Evolutionary conservation across 2,888 invertebrate genomes (phyloP).

Genomic region (Spilosoma lubricipeda): DNA sequence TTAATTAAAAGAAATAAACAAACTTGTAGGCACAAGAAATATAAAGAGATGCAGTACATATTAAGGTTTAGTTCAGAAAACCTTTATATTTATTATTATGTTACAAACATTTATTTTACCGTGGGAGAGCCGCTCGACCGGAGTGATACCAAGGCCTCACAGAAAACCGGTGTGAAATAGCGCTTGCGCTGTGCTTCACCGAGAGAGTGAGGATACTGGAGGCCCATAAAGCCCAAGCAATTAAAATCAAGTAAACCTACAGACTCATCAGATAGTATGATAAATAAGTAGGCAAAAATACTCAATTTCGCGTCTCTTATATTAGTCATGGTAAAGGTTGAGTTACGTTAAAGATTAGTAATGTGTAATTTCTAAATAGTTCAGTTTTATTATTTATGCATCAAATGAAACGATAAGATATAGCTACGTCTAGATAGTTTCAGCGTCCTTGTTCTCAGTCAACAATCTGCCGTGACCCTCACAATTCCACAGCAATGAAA

Average conservation of each 20-base stretch:
- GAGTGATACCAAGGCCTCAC: no score
- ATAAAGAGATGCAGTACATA: neutral
- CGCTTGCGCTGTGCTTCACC: no score
- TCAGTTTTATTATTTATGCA: neutral
- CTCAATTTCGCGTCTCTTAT: neutral
- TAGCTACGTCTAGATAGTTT: constrained; percentile 20
- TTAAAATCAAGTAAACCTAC: neutral
- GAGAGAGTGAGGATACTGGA: no score
- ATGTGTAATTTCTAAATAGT: neutral
- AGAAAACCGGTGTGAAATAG: no score
- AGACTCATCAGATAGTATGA: neutral
- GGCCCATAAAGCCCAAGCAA: no score
- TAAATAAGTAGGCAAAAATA: neutral
- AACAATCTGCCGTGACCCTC: constrained; percentile 38
- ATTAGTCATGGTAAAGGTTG: neutral
- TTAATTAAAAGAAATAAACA: no score
- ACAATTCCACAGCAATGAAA: constrained; percentile 56
- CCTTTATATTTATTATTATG: no score
- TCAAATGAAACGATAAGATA: neutral
- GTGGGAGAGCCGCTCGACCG: no score
- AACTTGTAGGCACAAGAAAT: no score
- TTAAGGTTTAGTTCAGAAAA: neutral
- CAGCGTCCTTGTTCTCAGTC: constrained; percentile 41
- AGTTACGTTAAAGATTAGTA: no score
- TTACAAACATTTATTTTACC: no score